Evolutionary conservation across 2,113 vertebrate genomes (phyloP), one percentile per base, ranked within the genome.

Genomic region (Amphilophus citrinellus): DNA sequence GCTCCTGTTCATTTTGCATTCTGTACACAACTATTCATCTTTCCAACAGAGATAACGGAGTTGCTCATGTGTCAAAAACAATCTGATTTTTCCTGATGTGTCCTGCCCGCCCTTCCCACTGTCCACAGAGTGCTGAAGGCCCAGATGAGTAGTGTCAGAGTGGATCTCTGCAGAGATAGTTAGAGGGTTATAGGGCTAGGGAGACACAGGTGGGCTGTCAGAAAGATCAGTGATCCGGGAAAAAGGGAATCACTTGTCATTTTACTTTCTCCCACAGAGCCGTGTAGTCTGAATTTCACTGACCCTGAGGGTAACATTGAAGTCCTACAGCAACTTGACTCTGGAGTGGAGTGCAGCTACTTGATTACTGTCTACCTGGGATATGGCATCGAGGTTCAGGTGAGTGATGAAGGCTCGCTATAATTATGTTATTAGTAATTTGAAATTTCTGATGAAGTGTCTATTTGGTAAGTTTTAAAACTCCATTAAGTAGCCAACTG

Each of bases 331-430:
- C 94, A 93, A 1, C 78, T 86, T 3, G 96, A 97, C 20, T 95
- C 94, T 30, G 92, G 93, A 80, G 84, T 97, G 89, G 97, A 99
- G 88, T 99, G 98, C 89, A 97, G 95, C 93, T 99, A 98, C 95
- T 96, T 97, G 76, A 93, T 99, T 87, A 97, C 97, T 0, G 98
- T 99, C 84, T 99, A 98, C 87, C 96, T 98, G 11, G 98, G 98
- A 88, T 99, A 98, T 0, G 98, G 98, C 0, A 97, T 99, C 44
- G 98, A 99, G 94, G 96, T 99, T 92, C 98, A 99, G 98, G 98
- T 99, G 80, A 96, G 95, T 93, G 90, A 83, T 59, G 13, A 42
- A 75, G 10, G 20, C n/a, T 84, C 42, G 61, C 8, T 22, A 10
- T 63, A 13, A 68, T 14, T 73, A 35, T 56, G 39, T 56, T 61